Base-by-base conservation (phyloP, 2,797 vertebrate genomes). In the Phataginus tetradactyla region DNA sequence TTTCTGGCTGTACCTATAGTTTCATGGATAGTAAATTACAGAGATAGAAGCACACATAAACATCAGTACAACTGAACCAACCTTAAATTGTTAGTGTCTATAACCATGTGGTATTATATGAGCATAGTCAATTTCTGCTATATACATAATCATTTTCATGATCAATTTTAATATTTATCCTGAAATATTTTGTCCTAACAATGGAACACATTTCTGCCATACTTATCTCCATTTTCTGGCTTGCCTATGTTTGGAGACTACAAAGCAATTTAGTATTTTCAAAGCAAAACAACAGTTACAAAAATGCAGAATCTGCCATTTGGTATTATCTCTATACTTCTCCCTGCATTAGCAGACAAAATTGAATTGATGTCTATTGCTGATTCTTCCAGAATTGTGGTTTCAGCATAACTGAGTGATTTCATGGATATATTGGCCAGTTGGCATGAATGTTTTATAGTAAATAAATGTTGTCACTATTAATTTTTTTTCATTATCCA, bases 361-460 rank as follows among this genome's bases (percentile, higher is more conserved):
- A 96, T 87, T 94, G 59, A 97, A 86, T 64, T 96, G 96, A 96
- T 95, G n/a, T 94, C 55, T 84, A 37, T 86, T 86, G 55, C 83
- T 94, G 64, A 89, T 37, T 80, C 37, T 94, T 85, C 64, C 91
- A 94, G 59, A 96, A 96, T 18, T 79, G 25, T 81, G 39, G 37
- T 37, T 96, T 91, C 64, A 77, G 74, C 59, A 91, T 27, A 66
- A 23, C 45, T 64, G 14, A 96, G 21, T 25, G 61, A 96, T 97
- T 97, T 96, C 88, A 96, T 69, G 69, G 88, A 2, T 80, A 37
- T 91, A 53, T 68, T 68, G 68, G 39, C 77, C 53, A 91, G 68
- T 85, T 89, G 68, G 59, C 83, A 39, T 86, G 37, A 94, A 72
- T 9, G 8, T 45, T 86, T 92, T 69, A 92, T 74, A 68, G 71